phyloP scores from a whole-genome alignment of 2,797 vertebrate genomes.

The Cossypha polioptera region DNA sequence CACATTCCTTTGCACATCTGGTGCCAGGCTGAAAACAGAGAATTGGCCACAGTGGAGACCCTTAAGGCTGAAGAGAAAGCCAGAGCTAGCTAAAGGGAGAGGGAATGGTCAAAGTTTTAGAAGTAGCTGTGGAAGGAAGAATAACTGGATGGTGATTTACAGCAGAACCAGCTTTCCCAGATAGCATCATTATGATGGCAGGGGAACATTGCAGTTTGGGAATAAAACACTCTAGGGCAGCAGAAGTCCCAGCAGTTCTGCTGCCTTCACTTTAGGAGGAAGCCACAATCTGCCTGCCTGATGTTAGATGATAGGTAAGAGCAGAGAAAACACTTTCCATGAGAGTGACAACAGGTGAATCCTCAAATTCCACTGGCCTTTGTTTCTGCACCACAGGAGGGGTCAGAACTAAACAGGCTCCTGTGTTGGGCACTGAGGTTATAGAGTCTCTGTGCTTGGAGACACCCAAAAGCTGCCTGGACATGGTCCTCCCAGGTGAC shows the following conservation, averaged over 20 bases:
- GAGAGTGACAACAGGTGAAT: neutral
- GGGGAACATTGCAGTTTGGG: neutral
- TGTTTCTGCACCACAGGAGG: neutral
- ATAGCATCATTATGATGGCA: neutral
- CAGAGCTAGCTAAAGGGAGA: neutral
- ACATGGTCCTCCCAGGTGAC: neutral
- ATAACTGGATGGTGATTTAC: neutral
- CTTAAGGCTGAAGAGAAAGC: constrained; percentile 2
- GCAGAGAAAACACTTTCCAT: neutral
- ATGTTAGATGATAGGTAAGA: neutral
- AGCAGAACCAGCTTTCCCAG: neutral
- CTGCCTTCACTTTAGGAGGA: neutral
- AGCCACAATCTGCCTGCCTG: neutral
- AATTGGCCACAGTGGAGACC: neutral
- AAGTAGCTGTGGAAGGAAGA: neutral
- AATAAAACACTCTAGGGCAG: neutral
- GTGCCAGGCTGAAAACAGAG: neutral
- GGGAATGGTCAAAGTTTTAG: neutral
- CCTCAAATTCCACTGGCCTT: neutral
- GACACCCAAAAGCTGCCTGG: neutral
- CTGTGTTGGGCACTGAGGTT: neutral
- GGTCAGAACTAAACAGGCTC: neutral
- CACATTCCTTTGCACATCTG: fast-evolving
- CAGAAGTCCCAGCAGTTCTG: neutral
- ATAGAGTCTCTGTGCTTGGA: neutral